Evolutionary conservation across 1,140 invertebrate species (phyloP).

Genomic region (Atta cephalotes): DNA sequence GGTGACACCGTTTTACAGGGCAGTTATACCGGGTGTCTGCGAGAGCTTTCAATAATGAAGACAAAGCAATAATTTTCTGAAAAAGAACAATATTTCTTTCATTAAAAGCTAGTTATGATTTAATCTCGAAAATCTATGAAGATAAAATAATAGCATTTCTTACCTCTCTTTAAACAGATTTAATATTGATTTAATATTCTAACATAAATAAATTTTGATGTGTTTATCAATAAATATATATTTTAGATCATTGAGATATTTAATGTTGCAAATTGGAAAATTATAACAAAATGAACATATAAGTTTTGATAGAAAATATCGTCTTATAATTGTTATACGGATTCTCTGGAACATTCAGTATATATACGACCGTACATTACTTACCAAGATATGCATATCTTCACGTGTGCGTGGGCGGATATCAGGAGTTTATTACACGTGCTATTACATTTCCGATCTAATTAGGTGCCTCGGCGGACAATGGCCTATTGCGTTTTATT

Average conservation of each 20-base stretch:
- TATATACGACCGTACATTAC: neutral
- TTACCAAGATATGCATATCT: neutral
- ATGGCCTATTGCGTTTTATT: conserved; percentile 40
- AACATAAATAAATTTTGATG: neutral
- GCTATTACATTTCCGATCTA: conserved; percentile 53
- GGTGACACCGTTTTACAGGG: conserved; percentile 55
- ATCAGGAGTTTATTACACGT: conserved; percentile 46
- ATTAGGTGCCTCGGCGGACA: conserved; percentile 45
- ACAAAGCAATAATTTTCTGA: neutral
- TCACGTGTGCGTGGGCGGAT: conserved; percentile 20
- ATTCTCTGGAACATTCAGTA: conserved; percentile 15
- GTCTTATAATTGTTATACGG: neutral
- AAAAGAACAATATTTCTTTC: neutral
- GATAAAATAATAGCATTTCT: too few relatives aligned
- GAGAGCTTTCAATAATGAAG: conserved; percentile 2
- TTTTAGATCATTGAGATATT: neutral
- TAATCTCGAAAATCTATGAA: neutral
- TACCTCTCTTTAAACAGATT: too few relatives aligned
- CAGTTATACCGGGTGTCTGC: conserved; percentile 18
- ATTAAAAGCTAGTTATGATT: neutral
- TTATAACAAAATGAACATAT: neutral
- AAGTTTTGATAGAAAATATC: neutral
- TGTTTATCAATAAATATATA: neutral
- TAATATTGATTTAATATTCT: neutral
- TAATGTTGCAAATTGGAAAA: neutral